phyloP scores from a whole-genome alignment of 1,140 invertebrate species.

The Drosophila subpulchrella region DNA sequence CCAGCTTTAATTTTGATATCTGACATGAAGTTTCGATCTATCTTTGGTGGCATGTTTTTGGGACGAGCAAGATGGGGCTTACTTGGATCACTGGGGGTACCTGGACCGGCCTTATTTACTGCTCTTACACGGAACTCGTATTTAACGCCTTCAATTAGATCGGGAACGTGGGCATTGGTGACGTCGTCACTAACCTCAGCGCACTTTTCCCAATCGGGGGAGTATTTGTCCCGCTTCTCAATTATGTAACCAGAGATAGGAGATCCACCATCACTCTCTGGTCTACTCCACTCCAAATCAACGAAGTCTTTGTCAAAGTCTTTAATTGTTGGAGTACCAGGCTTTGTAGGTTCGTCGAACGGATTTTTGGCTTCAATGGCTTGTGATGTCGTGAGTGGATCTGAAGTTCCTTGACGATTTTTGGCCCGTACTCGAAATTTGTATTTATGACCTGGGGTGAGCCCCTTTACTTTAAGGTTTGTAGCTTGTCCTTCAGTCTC shows the following conservation, averaged over 20 bases:
- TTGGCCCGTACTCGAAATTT: constrained; percentile 98
- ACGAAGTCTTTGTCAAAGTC: constrained; percentile 98
- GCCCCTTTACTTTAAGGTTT: constrained; percentile 89
- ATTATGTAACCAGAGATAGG: constrained; percentile 97
- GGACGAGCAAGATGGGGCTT: constrained; percentile 95
- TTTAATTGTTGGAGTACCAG: constrained; percentile 94
- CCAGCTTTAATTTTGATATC: constrained; percentile 97
- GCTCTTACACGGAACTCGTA: constrained; percentile 98
- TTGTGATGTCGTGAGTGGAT: constrained; percentile 94
- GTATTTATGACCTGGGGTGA: constrained; percentile 96
- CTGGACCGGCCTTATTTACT: constrained; percentile 96
- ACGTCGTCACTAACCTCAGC: constrained; percentile 93
- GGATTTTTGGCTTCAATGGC: constrained; percentile 99
- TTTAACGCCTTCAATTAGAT: constrained; percentile 95
- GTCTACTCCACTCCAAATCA: constrained; percentile 96
- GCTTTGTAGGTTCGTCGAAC: constrained; percentile 94
- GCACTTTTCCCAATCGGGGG: constrained; percentile 94
- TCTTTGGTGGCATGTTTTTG: constrained; percentile 95
- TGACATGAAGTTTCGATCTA: constrained; percentile 96
- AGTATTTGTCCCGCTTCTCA: constrained; percentile 97
- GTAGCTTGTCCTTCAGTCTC: constrained; percentile 94
- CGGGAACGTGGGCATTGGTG: constrained; percentile 92
- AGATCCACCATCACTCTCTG: constrained; percentile 93
- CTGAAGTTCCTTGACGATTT: constrained; percentile 97
- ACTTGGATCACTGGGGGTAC: constrained; percentile 95